phyloP scores from a whole-genome alignment of 2,797 vertebrate species.

The Vipera latastei region DNA sequence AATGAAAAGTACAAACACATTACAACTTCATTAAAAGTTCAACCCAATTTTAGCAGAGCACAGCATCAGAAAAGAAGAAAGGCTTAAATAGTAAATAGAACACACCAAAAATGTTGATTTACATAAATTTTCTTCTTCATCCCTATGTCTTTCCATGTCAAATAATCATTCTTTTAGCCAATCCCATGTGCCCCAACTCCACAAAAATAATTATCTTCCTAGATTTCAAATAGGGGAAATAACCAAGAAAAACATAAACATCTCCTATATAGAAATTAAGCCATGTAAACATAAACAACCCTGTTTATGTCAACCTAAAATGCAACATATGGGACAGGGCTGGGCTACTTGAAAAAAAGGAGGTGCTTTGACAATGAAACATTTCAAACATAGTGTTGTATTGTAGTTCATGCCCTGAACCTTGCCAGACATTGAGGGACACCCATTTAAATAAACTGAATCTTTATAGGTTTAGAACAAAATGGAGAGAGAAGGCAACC shows the following conservation, averaged over 20 bases:
- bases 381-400: background rate
- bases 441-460: background rate
- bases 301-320: background rate
- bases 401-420: background rate
- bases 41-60: background rate
- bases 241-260: background rate
- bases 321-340: background rate
- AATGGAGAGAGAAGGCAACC: background rate
- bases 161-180: background rate
- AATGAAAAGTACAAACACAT: background rate
- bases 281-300: background rate
- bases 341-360: background rate
- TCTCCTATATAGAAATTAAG: background rate
- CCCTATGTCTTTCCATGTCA: background rate
- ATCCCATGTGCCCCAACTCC: background rate
- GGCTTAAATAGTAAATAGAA: background rate
- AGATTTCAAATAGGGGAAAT: background rate
- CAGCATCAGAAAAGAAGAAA: background rate
- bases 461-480: background rate
- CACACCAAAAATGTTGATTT: background rate
- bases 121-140: background rate
- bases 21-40: background rate
- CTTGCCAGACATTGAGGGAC: background rate
- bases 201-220: background rate
- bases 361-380: background rate